Conservation (phyloP, 2,888 invertebrate genomes). For the Actias luna region DNA sequence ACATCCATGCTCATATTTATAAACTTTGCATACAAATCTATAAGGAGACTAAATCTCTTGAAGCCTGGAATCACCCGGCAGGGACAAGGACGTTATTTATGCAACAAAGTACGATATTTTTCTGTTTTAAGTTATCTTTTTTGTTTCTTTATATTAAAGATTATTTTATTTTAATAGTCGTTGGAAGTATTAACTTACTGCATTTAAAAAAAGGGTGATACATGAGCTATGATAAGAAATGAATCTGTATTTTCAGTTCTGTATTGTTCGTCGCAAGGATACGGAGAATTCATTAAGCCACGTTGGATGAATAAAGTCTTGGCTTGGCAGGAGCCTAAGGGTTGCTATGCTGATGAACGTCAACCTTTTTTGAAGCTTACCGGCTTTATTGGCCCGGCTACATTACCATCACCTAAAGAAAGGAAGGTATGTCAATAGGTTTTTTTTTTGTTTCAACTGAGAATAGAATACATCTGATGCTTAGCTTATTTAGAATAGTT, state of each 20-base stretch:
- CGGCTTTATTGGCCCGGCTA: conserved; percentile 57
- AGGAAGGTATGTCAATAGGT: conserved; percentile 68
- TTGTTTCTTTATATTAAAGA: background rate
- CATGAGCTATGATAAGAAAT: background rate
- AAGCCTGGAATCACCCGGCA: conserved; percentile 71
- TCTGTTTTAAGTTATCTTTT: background rate
- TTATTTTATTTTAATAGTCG: background rate
- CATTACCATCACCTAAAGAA: conserved; percentile 48
- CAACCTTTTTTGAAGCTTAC: conserved; percentile 67
- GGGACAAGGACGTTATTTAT: conserved; percentile 71
- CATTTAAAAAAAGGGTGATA: background rate
- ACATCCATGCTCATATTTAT: conserved; percentile 66
- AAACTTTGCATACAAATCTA: conserved; percentile 73
- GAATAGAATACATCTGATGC: too few relatives aligned
- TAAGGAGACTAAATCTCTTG: conserved; percentile 71
- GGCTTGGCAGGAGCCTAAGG: conserved; percentile 73
- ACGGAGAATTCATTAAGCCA: conserved; percentile 75
- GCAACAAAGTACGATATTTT: conserved; percentile 63
- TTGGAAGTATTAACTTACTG: too few relatives aligned
- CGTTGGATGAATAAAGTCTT: conserved; percentile 76
- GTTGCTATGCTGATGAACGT: conserved; percentile 71
- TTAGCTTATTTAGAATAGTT: background rate
- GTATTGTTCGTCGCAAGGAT: conserved; percentile 69
- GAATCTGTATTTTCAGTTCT: conserved; percentile 51
- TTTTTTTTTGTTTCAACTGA: too few relatives aligned